Evolutionary conservation across 2,797 vertebrate species (phyloP), one percentile per base, ranked within the genome.

Genomic region (Okamejei kenojei): DNA sequence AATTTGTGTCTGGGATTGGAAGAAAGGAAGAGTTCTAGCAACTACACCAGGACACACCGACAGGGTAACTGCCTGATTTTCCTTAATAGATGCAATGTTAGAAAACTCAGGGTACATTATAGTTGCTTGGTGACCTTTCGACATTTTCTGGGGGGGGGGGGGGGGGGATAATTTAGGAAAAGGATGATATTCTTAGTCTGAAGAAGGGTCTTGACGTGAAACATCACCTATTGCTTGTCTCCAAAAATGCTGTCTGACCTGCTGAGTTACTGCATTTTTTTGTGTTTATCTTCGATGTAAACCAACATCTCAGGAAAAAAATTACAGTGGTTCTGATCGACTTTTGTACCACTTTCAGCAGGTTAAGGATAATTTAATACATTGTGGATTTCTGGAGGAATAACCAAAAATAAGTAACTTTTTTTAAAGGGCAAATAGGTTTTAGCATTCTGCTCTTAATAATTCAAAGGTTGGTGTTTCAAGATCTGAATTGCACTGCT

Each of bases 1-100:
- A 94, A 98, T 99, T 95, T 99, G 98, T 95, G 98, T 99, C 93
- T 99, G 99, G 99, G 99, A 99, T 96, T 99, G 99, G 99, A 98
- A 97, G 94, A 98, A 96, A 96, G 99, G 99, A 93, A 99, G 97
- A 95, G 96, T 99, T 95, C 96, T 99, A 93, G 99, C 98, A 94
- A 97, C 97, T 93, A 98, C 99, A 95, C 98, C 99, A 76, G 98
- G 99, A 95, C 99, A 99, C 94, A 99, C 98, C 93, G 99, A 99
- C 95, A 97, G 99, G 97, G 99, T 99, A 97, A 97, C 96, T 92
- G 93, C 78, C 90, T 15, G 58, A 35, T 71, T 92, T 77, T 54
- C 65, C 78, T 58, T 80, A 93, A 92, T 35, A 94, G 86, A 80
- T 93, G 95, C 96, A 82, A 94, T 93, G 78, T 90, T 93, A 94